Conservation (phyloP, 2,888 invertebrate genomes). For the Hylaea fasciaria region DNA sequence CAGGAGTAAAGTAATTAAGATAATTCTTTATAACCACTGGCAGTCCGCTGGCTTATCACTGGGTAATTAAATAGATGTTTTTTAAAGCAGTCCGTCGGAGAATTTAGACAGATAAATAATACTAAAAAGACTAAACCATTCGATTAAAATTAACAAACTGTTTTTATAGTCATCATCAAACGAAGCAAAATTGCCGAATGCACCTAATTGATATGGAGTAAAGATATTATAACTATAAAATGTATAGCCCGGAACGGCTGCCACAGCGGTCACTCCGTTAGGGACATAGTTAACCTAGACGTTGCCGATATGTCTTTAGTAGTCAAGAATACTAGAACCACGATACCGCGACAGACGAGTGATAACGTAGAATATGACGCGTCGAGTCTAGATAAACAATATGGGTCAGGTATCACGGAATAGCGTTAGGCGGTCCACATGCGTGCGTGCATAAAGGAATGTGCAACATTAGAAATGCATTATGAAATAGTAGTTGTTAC, state of each 20-base stretch:
- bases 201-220: not conserved
- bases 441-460: constrained; percentile 51
- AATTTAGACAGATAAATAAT: not conserved
- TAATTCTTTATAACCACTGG: constrained; percentile 30
- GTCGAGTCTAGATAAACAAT: constrained; percentile 60
- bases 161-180: not conserved
- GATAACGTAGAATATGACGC: constrained; percentile 61
- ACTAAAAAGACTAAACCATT: not conserved
- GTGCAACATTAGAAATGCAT: constrained; percentile 59
- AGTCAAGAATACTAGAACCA: constrained; percentile 9
- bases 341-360: constrained; percentile 42
- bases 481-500: constrained; percentile 47
- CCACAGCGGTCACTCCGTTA: not conserved
- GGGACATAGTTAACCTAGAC: constrained; percentile 15
- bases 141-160: not conserved
- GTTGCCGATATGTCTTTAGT: constrained; percentile 38
- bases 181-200: not conserved
- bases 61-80: constrained; percentile 34
- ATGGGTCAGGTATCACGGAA: constrained; percentile 70
- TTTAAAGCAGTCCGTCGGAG: constrained; percentile 6
- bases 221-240: not conserved
- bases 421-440: constrained; percentile 52
- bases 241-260: not conserved
- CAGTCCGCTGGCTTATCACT: constrained; percentile 33
- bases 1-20: constrained; percentile 38